Evolutionary conservation across 2,888 invertebrate species (phyloP).

Genomic region (Ctena decussata): DNA sequence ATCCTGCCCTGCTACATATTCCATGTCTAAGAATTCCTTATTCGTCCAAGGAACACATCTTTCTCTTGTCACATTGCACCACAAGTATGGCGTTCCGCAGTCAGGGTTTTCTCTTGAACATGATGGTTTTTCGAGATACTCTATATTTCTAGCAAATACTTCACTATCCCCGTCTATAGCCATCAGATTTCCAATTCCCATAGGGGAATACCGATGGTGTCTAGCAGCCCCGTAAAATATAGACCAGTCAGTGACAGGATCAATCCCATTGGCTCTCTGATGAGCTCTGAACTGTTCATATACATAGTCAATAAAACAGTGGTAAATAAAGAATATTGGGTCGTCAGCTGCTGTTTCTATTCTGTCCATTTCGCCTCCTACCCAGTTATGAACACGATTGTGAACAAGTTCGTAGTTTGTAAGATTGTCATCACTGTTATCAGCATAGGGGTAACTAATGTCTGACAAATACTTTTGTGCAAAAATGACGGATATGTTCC

Average conservation of each 20-base stretch:
- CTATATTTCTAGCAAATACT: conserved; percentile 62
- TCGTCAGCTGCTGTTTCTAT: conserved; percentile 79
- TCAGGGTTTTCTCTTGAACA: conserved; percentile 60
- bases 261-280: conserved; percentile 59
- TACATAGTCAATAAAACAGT: conserved; percentile 75
- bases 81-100: conserved; percentile 71
- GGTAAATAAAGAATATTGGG: conserved; percentile 78
- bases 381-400: conserved; percentile 77
- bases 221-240: conserved; percentile 56
- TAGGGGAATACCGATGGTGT: conserved; percentile 70
- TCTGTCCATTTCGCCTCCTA: conserved; percentile 77
- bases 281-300: conserved; percentile 74
- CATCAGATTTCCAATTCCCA: conserved; percentile 75
- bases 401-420: conserved; percentile 75
- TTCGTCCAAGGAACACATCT: conserved; percentile 69
- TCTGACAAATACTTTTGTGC: conserved; percentile 54
- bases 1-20: conserved; percentile 8
- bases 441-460: conserved; percentile 71
- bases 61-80: conserved; percentile 65
- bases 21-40: conserved; percentile 44
- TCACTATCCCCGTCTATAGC: conserved; percentile 73
- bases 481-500: conserved; percentile 69
- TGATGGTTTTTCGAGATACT: conserved; percentile 65
- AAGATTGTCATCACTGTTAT: conserved; percentile 61
- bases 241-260: conserved; percentile 72